A percentile compares a stretch with the other conserved stretches of the same genome.
Conservation (phyloP, 2,888 invertebrate genomes). For the Lycophotia porphyrea region DNA sequence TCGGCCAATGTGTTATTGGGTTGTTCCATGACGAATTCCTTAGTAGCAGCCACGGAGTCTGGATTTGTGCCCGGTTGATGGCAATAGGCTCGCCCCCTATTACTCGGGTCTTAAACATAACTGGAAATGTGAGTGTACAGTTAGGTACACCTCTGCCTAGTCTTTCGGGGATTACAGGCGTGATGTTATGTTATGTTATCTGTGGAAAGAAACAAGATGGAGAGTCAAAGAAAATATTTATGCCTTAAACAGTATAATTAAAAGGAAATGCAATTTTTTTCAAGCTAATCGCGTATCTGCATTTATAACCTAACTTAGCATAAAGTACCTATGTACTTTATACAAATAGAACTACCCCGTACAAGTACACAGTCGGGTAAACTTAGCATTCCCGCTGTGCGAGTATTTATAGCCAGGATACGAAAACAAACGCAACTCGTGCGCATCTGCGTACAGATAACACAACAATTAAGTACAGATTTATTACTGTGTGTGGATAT, state of each 20-base stretch:
- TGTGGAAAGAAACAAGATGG: not conserved
- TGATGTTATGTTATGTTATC: too few relatives aligned
- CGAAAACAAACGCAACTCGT: constrained; percentile 76
- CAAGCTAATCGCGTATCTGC: not conserved
- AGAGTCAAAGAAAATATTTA: too few relatives aligned
- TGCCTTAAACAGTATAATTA: not conserved
- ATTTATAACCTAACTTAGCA: not conserved
- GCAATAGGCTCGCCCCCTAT: too few relatives aligned
- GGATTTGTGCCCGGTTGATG: too few relatives aligned
- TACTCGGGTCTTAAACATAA: too few relatives aligned
- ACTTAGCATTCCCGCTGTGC: constrained; percentile 65
- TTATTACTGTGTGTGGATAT: not conserved
- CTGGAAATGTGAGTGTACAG: too few relatives aligned
- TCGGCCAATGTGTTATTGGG: too few relatives aligned
- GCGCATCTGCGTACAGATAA: constrained; percentile 71
- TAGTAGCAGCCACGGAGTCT: too few relatives aligned
- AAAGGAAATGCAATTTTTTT: not conserved
- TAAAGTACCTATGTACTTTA: not conserved
- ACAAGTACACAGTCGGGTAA: constrained; percentile 46
- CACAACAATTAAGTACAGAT: constrained; percentile 52
- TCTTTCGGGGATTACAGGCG: too few relatives aligned
- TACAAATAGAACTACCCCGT: constrained; percentile 19
- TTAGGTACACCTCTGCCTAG: too few relatives aligned
- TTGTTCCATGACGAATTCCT: too few relatives aligned
- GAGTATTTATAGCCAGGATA: constrained; percentile 75